Evolutionary conservation across 37 sponge, comb jelly and placozoan genomes (phyloP), one percentile per base, ranked within the genome.

Genomic region (Haliclona indistincta): DNA sequence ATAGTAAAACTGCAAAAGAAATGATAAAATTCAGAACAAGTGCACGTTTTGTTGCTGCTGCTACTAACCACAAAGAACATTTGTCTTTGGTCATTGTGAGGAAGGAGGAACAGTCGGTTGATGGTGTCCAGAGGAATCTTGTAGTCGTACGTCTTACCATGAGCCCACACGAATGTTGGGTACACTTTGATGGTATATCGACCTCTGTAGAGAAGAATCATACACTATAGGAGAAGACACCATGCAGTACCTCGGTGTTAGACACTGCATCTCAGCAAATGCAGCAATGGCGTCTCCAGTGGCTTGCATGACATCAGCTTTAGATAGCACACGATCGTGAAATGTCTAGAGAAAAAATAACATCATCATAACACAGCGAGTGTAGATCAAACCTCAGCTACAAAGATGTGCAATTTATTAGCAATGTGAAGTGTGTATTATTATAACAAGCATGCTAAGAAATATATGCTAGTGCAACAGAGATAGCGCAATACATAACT

Each of bases 101-200:
- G 96, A 15, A 98, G 78, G 25, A 98, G 87, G 63, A 98, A 90
- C 45, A 92, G 84, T 20, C 89, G 77, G 0, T 75, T 80, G 70
- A 98, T 82, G 32, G 94, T 78, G 28, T 76, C 70, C 81, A 86
- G 90, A 2, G 99, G 89, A 30, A 98, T 92, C 73, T 92, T 95
- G 78, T 93, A 98, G 56, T 98, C 96, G 80, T 85, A 98, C 7
- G 99, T 92, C 73, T 95, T 95, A 6, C 99, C 99, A 61, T 98
- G 99, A 1, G 95, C 81, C 42, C 90, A 81, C 25, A 98, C 71
- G 81, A 98, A 98, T 36, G 88, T 92, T 0, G 93, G 99, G 73
- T 88, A 98, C 28, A 91, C 83, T 37, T 95, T 95, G 54, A 98
- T 81, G 15, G 86, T 75, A 64, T 98, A 98, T 13, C 96, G 88